Base-by-base conservation (phyloP, 1,140 invertebrate species). In the Cyphomyrmex costatus region DNA sequence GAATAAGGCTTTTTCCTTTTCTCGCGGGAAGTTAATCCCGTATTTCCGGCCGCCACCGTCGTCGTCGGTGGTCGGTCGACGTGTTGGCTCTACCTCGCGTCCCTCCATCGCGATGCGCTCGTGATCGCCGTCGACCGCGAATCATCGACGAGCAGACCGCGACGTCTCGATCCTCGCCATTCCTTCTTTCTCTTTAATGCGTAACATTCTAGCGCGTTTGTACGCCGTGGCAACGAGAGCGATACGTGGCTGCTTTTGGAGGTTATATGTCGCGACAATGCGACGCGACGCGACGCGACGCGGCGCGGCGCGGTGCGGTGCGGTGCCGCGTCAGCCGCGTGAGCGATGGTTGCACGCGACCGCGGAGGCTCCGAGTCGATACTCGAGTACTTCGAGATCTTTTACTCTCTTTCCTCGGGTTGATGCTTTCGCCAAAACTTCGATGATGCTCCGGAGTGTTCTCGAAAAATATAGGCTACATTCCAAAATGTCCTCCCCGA, bases 11-110 rank as follows among this genome's bases (percentile, higher is more conserved):
- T 33, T 30, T 61, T 49, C 33, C 19, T 60, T 61, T 60, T 7
- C 33, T 68, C 27, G 12, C 36, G 53, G 87, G 91, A 91, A 49
- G 91, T 93, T 93, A 91, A 92, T 91, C 92, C 86, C 46, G 56
- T 46, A 24, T 42, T 68, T 68, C 14, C 46, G 46, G 8, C n/a
- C 65, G 36, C 3, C 4, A 19, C 6, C n/a, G 53, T 7, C 36
- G n/a, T n/a, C 33, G 61, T 70, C 87, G 80, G 80, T 74, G 83
- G 80, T 70, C 77, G 82, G 46, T 74, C 83, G 86, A 77, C 76
- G 86, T 86, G 89, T 83, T 82, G 63, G 56, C 33, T 90, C 79
- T 86, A 87, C 85, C 36, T 8, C 88, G 86, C 33, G 24, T 49
- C 24, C 7, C 36, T 79, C 24, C 36, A 3, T 5, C 30, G 21